Evolutionary conservation across 2,797 vertebrate genomes (phyloP).

Genomic region (Malurus leucopterus): DNA sequence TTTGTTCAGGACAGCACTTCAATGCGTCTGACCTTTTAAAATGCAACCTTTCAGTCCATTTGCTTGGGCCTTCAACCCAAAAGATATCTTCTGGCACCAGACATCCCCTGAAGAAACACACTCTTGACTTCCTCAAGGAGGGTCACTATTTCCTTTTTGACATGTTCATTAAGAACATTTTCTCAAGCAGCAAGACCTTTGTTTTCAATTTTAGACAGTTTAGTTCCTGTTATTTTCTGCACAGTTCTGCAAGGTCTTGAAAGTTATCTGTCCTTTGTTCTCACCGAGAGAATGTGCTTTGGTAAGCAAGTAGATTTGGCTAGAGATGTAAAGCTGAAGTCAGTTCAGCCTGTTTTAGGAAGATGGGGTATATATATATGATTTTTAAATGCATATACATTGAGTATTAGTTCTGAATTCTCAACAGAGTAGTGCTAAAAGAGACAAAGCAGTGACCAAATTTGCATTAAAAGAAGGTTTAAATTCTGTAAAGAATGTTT

Average conservation of each 20-base stretch:
- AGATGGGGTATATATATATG: neutral
- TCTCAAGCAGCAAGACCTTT: neutral
- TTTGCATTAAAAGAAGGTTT: neutral
- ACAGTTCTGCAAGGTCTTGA: neutral
- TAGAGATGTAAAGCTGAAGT: neutral
- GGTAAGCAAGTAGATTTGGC: neutral
- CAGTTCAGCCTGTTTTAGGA: neutral
- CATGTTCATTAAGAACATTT: neutral
- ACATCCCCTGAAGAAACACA: neutral
- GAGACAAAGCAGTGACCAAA: neutral
- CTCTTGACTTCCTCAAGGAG: neutral
- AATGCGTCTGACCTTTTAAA: neutral
- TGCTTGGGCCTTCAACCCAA: neutral
- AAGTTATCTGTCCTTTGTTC: slow-evolving; percentile 46
- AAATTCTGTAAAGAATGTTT: neutral
- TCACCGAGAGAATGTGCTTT: neutral
- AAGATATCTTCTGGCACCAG: neutral
- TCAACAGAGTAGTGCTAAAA: neutral
- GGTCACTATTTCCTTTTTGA: neutral
- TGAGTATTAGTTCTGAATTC: neutral
- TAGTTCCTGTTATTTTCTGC: slow-evolving; percentile 58
- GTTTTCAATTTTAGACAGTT: neutral
- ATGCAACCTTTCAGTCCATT: neutral
- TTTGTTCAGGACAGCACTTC: neutral
- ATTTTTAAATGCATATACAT: neutral